Evolutionary conservation across 2,888 invertebrate genomes (phyloP).

Genomic region (Pelosia muscerda): DNA sequence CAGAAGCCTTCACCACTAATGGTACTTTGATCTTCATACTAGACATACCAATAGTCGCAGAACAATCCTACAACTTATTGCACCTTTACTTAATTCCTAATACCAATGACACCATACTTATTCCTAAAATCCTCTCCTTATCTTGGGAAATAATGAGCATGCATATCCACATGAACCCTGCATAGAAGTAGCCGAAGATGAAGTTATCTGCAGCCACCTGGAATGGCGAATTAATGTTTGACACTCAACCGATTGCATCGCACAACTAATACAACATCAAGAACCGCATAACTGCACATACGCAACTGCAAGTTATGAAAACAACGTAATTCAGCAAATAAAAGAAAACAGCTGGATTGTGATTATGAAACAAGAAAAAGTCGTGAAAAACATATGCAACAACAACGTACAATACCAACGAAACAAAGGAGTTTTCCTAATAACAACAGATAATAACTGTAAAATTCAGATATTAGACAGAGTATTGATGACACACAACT

Average conservation of each 20-base stretch:
- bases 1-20: slow-evolving; percentile 37
- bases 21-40: slow-evolving; percentile 42
- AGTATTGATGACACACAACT: not conserved
- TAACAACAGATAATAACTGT: slow-evolving; percentile 22
- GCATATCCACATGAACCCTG: slow-evolving; percentile 1
- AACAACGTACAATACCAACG: slow-evolving; percentile 45
- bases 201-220: not conserved
- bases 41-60: slow-evolving; percentile 42
- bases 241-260: not conserved
- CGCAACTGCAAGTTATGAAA: slow-evolving; percentile 20
- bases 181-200: not conserved
- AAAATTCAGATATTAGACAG: not conserved
- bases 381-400: slow-evolving; percentile 34
- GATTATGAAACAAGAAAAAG: slow-evolving; percentile 43
- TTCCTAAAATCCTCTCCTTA: not conserved
- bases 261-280: not conserved
- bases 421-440: slow-evolving; percentile 36
- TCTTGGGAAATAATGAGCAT: not conserved
- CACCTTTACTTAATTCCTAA: slow-evolving; percentile 48
- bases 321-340: slow-evolving; percentile 46
- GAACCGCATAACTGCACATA: not conserved
- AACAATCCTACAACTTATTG: slow-evolving; percentile 37
- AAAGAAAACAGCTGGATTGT: slow-evolving; percentile 49
- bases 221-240: not conserved
- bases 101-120: slow-evolving; percentile 30